Base-by-base conservation (phyloP, 2,113 vertebrate species). In the Agapornis roseicollis region DNA sequence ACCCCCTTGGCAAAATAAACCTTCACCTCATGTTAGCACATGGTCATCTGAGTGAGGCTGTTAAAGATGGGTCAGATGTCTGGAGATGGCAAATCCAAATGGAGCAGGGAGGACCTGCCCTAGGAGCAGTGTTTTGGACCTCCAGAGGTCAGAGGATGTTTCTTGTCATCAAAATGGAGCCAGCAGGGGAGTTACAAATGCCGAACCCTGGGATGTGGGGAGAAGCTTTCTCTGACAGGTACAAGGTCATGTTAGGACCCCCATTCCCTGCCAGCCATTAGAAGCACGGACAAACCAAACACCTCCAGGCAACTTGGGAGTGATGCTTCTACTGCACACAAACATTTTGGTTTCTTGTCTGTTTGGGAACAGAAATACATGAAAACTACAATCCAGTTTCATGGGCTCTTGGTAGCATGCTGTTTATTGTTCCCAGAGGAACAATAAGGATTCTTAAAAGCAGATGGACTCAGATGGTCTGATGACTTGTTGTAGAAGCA, bases 391-490 rank as follows among this genome's bases (percentile, higher is more conserved):
- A 74, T 68, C 72, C 44, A 42, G 52, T 80, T 93, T 86, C 92
- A 72, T 17, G 7, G 72, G 25, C 53, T 85, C 39, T 96, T 94
- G 94, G 83, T 95, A 76, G 83, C 65, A 79, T 46, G 47, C 83
- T 94, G 82, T 95, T 97, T 96, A 96, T 79, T 93, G 83, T 88
- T 92, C 94, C 90, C 56, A 0, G 53, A 84, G 96, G 88, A 93
- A 92, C 92, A 95, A 85, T 93, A 96, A 93, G 73, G 65, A 88
- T 89, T 92, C 94, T 89, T 87, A 79, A 93, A 95, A 97, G 95
- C 94, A 94, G 93, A 96, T 94, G 92, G 80, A 46, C 49, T 92
- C 84, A 93, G 55, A 94, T 1, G 1, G 69, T 86, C 83, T 52
- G 65, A 73, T 92, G 88, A 89, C 86, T 93, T 92, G 77, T 69